Percentiles rank a stretch among this genome's conserved stretches.
Evolutionary conservation across 2,113 vertebrate genomes (phyloP).

Genomic region (Osmerus eperlanus): DNA sequence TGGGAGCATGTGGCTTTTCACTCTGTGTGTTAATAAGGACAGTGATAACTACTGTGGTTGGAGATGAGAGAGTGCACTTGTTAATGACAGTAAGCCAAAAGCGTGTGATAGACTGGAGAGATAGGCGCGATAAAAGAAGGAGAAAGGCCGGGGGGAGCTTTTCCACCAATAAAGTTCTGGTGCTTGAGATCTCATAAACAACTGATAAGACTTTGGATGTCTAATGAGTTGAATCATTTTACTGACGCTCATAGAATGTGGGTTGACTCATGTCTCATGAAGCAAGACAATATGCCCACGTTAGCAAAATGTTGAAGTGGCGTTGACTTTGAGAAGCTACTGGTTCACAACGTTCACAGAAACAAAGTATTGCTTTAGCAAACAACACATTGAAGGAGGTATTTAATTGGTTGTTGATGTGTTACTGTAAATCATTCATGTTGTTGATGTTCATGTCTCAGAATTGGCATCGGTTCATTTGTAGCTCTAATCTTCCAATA

Average conservation of each 20-base stretch:
- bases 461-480: no score
- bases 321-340: constrained; percentile 35
- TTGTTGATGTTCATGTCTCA: no score
- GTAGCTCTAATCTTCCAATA: no score
- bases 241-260: constrained; percentile 60
- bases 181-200: constrained; percentile 63
- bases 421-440: no score
- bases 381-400: no score
- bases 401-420: no score
- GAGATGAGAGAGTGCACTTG: constrained; percentile 61
- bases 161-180: constrained; percentile 62
- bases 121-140: constrained; percentile 52
- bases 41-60: constrained; percentile 58
- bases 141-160: constrained; percentile 52
- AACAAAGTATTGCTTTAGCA: background rate
- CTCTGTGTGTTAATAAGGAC: constrained; percentile 61
- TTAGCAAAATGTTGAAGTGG: constrained; percentile 41
- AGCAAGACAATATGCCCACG: constrained; percentile 40
- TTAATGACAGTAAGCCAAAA: constrained; percentile 67
- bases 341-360: constrained; percentile 24
- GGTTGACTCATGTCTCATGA: constrained; percentile 54
- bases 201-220: constrained; percentile 62
- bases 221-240: constrained; percentile 66
- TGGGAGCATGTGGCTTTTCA: constrained; percentile 48
- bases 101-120: constrained; percentile 51